phyloP scores from a whole-genome alignment of 2,113 vertebrate genomes.

The Sclerurus mexicanus region DNA sequence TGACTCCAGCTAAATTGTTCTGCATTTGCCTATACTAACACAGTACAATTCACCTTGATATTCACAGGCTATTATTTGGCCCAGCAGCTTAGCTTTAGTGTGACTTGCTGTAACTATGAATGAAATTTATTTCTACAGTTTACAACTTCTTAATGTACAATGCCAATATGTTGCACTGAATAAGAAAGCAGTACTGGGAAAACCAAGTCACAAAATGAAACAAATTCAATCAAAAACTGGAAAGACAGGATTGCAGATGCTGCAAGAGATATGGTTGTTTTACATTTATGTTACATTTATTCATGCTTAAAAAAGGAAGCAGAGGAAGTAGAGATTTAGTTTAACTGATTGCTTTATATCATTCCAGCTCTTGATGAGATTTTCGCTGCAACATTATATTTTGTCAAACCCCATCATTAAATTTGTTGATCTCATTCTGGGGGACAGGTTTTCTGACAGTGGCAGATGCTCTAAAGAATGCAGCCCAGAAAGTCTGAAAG shows the following conservation, averaged over 20 bases:
- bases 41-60: background rate
- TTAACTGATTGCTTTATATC: background rate
- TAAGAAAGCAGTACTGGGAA: background rate
- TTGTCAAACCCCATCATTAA: background rate
- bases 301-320: background rate
- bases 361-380: background rate
- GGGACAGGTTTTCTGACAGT: background rate
- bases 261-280: background rate
- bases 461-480: background rate
- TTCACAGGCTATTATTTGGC: background rate
- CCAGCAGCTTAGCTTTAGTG: background rate
- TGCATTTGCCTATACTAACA: background rate
- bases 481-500: background rate
- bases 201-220: background rate
- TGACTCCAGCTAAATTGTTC: background rate
- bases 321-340: background rate
- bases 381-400: background rate
- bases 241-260: background rate
- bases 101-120: background rate
- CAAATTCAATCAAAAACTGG: background rate
- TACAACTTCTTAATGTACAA: background rate
- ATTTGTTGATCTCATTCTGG: background rate
- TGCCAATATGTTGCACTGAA: background rate
- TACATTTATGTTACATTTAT: background rate
- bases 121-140: background rate